These are phyloP conservation scores for Coelopa pilipes DNA, from an alignment of 2,888 invertebrate genomes.

Conservation along the genomic window DNA sequence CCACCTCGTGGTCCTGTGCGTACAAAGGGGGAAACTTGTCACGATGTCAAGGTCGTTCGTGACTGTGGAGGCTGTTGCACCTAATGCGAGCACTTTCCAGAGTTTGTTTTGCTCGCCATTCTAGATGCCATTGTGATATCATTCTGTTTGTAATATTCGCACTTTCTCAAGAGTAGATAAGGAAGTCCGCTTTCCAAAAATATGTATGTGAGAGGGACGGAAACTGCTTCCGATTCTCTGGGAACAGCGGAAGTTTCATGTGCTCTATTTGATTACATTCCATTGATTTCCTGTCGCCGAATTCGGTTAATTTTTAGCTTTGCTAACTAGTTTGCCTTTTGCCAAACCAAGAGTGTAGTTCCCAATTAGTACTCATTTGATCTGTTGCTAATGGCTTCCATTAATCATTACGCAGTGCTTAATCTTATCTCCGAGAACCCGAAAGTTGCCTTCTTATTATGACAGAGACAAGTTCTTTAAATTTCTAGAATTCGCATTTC, in stretches of 20 bases:
- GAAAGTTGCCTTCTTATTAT: not conserved
- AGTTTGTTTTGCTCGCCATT: not conserved
- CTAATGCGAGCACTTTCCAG: not conserved
- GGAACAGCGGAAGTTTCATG: no score
- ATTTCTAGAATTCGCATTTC: no score
- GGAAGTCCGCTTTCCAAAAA: not conserved
- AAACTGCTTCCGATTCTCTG: no score
- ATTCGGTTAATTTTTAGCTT: no score
- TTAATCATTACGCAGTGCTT: not conserved
- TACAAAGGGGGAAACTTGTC: no score
- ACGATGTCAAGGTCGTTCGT: conserved; percentile 32
- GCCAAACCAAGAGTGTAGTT: not conserved
- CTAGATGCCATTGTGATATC: not conserved
- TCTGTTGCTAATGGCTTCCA: not conserved
- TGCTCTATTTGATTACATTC: no score
- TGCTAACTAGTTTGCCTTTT: no score
- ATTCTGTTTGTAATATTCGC: not conserved
- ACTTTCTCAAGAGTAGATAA: not conserved
- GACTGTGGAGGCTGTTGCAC: conserved; percentile 9
- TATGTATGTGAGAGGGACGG: no score
- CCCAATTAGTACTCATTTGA: conserved; percentile 1
- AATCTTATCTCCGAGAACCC: not conserved
- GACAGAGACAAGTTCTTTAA: no score
- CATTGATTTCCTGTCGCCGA: no score
- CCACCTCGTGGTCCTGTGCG: not conserved